Percentiles rank a stretch among this genome's conserved stretches.
phyloP scores from a whole-genome alignment of 2,113 vertebrate genomes.

The Nycticryphes semicollaris region DNA sequence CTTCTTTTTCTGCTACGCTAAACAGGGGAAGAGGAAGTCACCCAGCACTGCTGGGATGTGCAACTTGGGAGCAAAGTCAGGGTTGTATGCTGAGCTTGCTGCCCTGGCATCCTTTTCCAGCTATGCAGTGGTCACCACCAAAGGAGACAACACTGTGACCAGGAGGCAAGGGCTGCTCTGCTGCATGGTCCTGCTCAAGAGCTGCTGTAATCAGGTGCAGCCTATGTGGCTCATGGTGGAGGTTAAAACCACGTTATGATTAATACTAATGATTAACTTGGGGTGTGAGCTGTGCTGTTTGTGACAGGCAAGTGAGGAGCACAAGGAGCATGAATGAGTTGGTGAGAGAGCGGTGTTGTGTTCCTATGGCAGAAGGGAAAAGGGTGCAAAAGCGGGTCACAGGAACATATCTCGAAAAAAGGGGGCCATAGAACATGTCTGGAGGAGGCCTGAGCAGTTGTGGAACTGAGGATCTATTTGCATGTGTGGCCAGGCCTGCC shows the following conservation, averaged over 20 bases:
- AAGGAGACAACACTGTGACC: not conserved
- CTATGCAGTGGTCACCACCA: rapidly evolving
- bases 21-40: not conserved
- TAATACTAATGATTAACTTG: not conserved
- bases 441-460: not conserved
- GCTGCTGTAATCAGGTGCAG: rapidly evolving
- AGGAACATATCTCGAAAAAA: too few species aligned
- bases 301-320: not conserved
- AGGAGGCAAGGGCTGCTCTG: not conserved
- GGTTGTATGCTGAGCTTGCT: not conserved
- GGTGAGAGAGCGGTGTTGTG: not conserved
- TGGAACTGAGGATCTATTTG: not conserved
- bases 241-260: not conserved
- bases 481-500: not conserved
- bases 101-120: not conserved
- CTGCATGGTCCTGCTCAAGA: rapidly evolving
- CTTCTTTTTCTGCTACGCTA: not conserved
- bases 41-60: not conserved
- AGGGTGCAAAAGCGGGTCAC: not conserved
- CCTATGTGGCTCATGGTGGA: rapidly evolving
- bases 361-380: not conserved
- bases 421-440: not conserved
- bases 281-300: not conserved
- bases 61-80: not conserved
- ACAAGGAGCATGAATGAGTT: not conserved